Base-by-base conservation (phyloP, 2,113 vertebrate species). In the Coreoperca whiteheadi region DNA sequence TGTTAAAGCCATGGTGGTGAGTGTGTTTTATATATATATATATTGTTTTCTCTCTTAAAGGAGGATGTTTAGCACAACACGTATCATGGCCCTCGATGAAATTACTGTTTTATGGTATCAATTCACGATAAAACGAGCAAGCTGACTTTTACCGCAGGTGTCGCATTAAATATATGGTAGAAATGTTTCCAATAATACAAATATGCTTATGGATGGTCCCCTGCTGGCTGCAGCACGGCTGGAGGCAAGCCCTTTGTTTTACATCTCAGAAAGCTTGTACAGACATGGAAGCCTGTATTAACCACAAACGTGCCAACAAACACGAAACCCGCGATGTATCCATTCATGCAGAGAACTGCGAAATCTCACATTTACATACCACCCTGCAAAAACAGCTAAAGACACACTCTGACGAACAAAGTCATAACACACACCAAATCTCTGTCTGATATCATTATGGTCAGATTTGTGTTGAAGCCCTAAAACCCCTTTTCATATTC, bases 401-500 rank as follows among this genome's bases (percentile, higher is more conserved):
- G n/a, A 6, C 57, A 76, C 60, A 53, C 46, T 25, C 34, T 57
- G 53, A 48, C 3, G 2, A 60, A 3, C 43, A 37, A 32, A 60
- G 41, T 50, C 7, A 51, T 37, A 51, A 63, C 23, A 34, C 30
- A 77, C 48, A 37, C 30, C 20, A 30, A 20, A 32, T 15, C 15
- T n/a, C n/a, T 57, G 59, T 41, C 32, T 64, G 5, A 75, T 28
- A 53, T 41, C 4, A 67, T 74, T 25, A 23, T 15, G 6, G 18
- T 43, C 61, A 50, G 65, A 28, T 48, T n/a, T 30, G 32, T 20
- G 14, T 28, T 64, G 32, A 39, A 75, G 46, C 21, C 43, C 34
- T 51, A 11, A 51, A 71, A 53, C 8, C 12, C 3, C 8, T 48
- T 50, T 57, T 76, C 50, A 64, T 75, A 64, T 79, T 59, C 57